These are phyloP conservation scores for Blastomussa wellsi DNA, from an alignment of 92 coral and sea anemone genomes.

Conservation along the genomic window DNA sequence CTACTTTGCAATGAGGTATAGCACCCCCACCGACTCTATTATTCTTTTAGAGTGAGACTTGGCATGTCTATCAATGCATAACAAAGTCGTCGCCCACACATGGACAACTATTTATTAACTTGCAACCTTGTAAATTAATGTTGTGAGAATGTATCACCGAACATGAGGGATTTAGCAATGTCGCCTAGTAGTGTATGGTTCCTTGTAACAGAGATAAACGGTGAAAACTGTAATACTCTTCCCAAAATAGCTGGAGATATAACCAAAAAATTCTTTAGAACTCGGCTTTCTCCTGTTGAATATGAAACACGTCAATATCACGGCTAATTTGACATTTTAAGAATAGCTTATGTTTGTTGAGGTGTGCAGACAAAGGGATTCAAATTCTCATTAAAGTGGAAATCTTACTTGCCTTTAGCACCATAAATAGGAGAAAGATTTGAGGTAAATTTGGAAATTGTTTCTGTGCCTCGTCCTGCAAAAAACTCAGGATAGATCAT, in stretches of 20 bases:
- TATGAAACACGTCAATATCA: slow-evolving; percentile 4
- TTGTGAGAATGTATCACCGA: neutral
- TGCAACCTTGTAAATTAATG: slow-evolving; percentile 15
- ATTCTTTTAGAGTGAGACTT: slow-evolving; percentile 23
- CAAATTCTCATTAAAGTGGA: neutral
- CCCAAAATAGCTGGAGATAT: slow-evolving; percentile 16
- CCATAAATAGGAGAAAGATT: slow-evolving; percentile 15
- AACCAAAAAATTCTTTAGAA: slow-evolving; percentile 15
- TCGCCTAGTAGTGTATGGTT: too few relatives aligned
- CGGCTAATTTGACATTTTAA: slow-evolving; percentile 17
- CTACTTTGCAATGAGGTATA: slow-evolving; percentile 8
- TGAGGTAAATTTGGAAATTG: neutral
- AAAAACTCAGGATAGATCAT: slow-evolving; percentile 13
- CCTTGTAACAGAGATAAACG: neutral
- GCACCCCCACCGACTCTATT: slow-evolving; percentile 1
- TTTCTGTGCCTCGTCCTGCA: slow-evolving; percentile 21
- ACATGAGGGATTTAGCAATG: too few relatives aligned
- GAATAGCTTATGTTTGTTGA: slow-evolving; percentile 21
- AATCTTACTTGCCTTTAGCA: neutral
- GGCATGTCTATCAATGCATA: slow-evolving; percentile 13
- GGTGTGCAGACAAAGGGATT: slow-evolving; percentile 7
- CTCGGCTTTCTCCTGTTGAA: slow-evolving; percentile 4
- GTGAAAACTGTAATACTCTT: slow-evolving; percentile 4
- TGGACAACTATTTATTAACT: slow-evolving; percentile 10
- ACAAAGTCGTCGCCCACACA: slow-evolving; percentile 12